These are phyloP conservation scores for Crossaster papposus DNA, from an alignment of 53 echinoderm and acorn worm genomes.

Conservation along the genomic window DNA sequence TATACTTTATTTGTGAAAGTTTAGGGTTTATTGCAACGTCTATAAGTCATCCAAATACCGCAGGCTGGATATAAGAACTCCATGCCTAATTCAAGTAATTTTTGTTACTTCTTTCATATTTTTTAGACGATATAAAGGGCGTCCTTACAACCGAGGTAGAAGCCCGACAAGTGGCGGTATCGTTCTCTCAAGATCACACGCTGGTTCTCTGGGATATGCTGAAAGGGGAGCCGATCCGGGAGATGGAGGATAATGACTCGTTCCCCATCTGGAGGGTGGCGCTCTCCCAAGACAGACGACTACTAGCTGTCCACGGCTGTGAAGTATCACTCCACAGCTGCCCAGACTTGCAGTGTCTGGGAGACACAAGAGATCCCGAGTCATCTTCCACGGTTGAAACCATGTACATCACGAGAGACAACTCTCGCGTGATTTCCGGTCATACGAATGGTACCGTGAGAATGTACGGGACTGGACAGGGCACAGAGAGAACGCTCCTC, in stretches of 20 bases:
- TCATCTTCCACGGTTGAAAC: slow-evolving; percentile 14
- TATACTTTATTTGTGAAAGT: no score
- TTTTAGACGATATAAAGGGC: slow-evolving; percentile 49
- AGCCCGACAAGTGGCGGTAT: slow-evolving; percentile 36
- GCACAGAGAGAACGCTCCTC: slow-evolving; percentile 24
- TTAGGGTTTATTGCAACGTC: no score
- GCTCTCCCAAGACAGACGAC: slow-evolving; percentile 41
- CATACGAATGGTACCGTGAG: slow-evolving; percentile 24
- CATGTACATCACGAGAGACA: slow-evolving; percentile 47
- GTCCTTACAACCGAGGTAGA: slow-evolving; percentile 31
- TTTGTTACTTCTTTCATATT: not conserved
- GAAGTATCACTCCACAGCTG: slow-evolving; percentile 18
- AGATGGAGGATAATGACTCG: not conserved
- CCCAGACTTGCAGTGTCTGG: slow-evolving; percentile 38
- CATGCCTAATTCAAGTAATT: no score
- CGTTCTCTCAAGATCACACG: slow-evolving; percentile 50
- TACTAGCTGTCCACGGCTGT: slow-evolving; percentile 41
- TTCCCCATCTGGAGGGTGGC: slow-evolving; percentile 33
- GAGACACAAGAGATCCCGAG: slow-evolving; percentile 30
- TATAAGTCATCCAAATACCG: no score
- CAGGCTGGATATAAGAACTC: no score
- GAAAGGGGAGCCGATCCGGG: slow-evolving; percentile 35
- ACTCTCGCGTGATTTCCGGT: slow-evolving; percentile 40
- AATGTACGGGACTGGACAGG: slow-evolving; percentile 42
- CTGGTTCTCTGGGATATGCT: slow-evolving; percentile 51